Conservation (phyloP, 2,113 vertebrate species). For the Corydoras sp. region DNA sequence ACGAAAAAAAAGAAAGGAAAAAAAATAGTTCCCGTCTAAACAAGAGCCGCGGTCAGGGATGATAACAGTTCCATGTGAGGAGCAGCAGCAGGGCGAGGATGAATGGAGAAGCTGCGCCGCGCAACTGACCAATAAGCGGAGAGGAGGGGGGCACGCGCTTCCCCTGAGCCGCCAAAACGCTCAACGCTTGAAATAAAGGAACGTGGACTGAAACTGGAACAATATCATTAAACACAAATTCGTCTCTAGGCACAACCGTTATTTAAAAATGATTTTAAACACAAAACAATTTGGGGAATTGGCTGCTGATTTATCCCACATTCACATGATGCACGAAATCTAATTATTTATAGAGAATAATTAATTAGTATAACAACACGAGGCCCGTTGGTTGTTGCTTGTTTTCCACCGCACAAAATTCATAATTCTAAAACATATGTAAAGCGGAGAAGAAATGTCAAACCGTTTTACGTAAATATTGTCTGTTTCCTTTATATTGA, state of each 20-base stretch:
- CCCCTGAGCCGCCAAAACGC: conserved; percentile 41
- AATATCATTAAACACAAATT: conserved; percentile 43
- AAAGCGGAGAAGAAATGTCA: too few species aligned
- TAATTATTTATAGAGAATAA: too few species aligned
- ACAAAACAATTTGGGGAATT: too few species aligned
- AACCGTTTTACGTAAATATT: too few species aligned
- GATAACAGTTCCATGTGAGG: conserved; percentile 64
- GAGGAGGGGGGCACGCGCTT: conserved; percentile 18
- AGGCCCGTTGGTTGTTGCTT: too few species aligned
- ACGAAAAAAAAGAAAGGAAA: conserved; percentile 55
- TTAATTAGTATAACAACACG: too few species aligned
- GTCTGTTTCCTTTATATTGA: too few species aligned
- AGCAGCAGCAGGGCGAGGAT: conserved; percentile 56
- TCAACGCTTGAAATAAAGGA: conserved; percentile 63
- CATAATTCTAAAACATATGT: too few species aligned
- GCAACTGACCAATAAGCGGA: conserved; percentile 16
- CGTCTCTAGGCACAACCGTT: neutral
- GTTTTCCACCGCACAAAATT: too few species aligned
- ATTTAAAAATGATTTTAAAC: too few species aligned
- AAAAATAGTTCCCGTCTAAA: conserved; percentile 59
- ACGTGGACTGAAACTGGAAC: conserved; percentile 43
- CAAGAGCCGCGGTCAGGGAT: conserved; percentile 52
- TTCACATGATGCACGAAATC: too few species aligned
- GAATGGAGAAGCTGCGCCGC: conserved; percentile 56
- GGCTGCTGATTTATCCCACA: too few species aligned